A percentile compares a stretch with the other conserved stretches of the same genome.
Evolutionary conservation across 2,888 invertebrate genomes (phyloP).

Genomic region (Bhutanitis thaidina): DNA sequence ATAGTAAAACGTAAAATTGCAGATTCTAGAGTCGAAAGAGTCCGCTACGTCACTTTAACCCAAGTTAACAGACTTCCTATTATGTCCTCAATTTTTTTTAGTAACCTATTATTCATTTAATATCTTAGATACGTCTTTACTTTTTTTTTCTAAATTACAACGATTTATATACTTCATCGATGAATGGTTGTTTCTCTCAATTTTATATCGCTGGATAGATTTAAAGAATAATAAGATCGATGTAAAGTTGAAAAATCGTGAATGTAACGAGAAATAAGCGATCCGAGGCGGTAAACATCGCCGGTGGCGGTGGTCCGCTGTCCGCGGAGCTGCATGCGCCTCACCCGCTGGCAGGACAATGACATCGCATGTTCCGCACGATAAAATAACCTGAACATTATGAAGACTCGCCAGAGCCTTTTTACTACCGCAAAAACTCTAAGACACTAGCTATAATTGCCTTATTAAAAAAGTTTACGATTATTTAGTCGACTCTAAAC

Average conservation of each 20-base stretch:
- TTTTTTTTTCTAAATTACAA: too few species aligned
- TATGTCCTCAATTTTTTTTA: too few species aligned
- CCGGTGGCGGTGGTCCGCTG: constrained; percentile 32
- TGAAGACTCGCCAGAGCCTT: constrained; percentile 51
- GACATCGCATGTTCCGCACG: constrained; percentile 76
- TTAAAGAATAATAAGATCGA: constrained; percentile 10
- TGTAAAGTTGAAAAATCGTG: constrained; percentile 1
- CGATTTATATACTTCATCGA: too few species aligned
- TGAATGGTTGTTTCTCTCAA: too few species aligned
- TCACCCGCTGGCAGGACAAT: constrained; percentile 66
- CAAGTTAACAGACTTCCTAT: too few species aligned
- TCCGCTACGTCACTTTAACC: too few species aligned
- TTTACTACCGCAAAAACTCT: constrained; percentile 49
- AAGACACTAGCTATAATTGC: constrained; percentile 53
- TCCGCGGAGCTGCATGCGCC: constrained; percentile 34
- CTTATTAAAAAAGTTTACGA: constrained; percentile 49
- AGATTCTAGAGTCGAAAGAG: too few species aligned
- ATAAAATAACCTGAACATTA: constrained; percentile 72
- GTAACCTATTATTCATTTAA: too few species aligned
- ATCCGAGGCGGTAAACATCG: constrained; percentile 25
- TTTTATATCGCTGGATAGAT: too few species aligned
- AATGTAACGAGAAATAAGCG: constrained; percentile 1
- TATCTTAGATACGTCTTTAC: too few species aligned
- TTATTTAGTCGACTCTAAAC: constrained; percentile 48
- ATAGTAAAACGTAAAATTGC: too few species aligned